Evolutionary conservation across 1,140 invertebrate species (phyloP).

Genomic region (Euschistus heros): DNA sequence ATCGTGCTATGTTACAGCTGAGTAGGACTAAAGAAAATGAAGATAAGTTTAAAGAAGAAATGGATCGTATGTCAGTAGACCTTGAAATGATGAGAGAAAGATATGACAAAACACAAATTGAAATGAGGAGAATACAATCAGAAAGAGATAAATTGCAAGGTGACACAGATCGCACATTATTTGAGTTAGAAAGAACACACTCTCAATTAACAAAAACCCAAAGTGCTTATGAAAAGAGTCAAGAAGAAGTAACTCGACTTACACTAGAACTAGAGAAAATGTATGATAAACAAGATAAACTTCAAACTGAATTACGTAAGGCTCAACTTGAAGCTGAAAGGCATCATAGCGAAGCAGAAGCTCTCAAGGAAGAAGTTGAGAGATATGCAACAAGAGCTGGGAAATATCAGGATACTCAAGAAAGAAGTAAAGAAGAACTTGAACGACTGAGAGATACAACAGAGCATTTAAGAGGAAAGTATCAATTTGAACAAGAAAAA

Average conservation of each 20-base stretch:
- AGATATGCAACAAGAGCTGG: constrained; percentile 60
- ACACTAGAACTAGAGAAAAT: constrained; percentile 81
- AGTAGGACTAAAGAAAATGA: constrained; percentile 77
- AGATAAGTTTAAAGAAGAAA: constrained; percentile 80
- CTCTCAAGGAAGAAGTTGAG: constrained; percentile 53
- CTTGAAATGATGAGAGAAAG: constrained; percentile 78
- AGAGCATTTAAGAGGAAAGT: constrained; percentile 76
- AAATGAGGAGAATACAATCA: constrained; percentile 64
- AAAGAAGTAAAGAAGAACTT: constrained; percentile 62
- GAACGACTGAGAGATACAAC: constrained; percentile 70
- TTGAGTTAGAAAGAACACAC: constrained; percentile 73
- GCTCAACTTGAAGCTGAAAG: constrained; percentile 64
- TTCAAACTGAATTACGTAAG: constrained; percentile 68
- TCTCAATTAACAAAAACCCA: constrained; percentile 72
- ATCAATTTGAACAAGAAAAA: constrained; percentile 77
- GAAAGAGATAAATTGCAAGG: constrained; percentile 77
- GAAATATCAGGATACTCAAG: constrained; percentile 66
- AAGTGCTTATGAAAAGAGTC: constrained; percentile 71
- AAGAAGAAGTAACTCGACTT: constrained; percentile 75
- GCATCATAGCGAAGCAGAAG: constrained; percentile 55
- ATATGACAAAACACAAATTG: constrained; percentile 77
- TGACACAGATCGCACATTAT: constrained; percentile 72
- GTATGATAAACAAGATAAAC: constrained; percentile 79
- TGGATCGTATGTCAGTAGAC: constrained; percentile 66
- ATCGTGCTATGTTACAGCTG: constrained; percentile 69